These are phyloP conservation scores for Melinopterus prodromus DNA, from an alignment of 2,888 invertebrate genomes.

Conservation along the genomic window DNA sequence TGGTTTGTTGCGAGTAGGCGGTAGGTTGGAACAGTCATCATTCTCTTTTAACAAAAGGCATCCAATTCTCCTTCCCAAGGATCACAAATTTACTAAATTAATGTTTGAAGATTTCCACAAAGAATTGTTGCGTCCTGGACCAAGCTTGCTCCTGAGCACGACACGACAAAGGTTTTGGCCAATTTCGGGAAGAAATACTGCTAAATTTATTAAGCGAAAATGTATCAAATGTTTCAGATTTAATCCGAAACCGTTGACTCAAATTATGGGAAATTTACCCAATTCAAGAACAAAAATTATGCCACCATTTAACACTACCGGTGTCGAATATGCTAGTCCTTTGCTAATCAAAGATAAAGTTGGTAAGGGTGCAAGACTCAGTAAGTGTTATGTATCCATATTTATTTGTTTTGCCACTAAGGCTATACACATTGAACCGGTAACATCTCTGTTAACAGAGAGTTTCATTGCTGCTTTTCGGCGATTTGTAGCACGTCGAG, in stretches of 20 bases:
- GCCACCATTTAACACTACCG: too few relatives aligned
- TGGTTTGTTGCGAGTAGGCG: constrained; percentile 41
- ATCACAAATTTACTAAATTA: constrained; percentile 39
- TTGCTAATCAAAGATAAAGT: too few relatives aligned
- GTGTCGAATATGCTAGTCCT: too few relatives aligned
- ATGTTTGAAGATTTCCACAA: constrained; percentile 39
- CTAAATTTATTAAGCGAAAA: constrained; percentile 36
- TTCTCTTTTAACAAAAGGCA: constrained; percentile 37
- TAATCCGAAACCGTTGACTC: constrained; percentile 19
- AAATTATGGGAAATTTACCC: too few relatives aligned
- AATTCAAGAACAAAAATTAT: too few relatives aligned
- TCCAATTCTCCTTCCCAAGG: constrained; percentile 37
- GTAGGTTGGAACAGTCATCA: constrained; percentile 32
- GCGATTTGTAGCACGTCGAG: too few relatives aligned
- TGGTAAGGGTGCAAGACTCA: too few relatives aligned
- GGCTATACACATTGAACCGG: too few relatives aligned
- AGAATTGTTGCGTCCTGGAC: constrained; percentile 36
- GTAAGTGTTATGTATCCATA: too few relatives aligned
- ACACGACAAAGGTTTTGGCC: constrained; percentile 40
- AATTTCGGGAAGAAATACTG: constrained; percentile 37
- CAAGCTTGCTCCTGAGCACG: constrained; percentile 31
- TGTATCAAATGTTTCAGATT: constrained; percentile 35
- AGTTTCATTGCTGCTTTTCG: too few relatives aligned
- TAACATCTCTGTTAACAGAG: too few relatives aligned
- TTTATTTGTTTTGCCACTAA: too few relatives aligned